These are phyloP conservation scores for Hycleus cichorii DNA, from an alignment of 1,140 invertebrate species.

Conservation along the genomic window DNA sequence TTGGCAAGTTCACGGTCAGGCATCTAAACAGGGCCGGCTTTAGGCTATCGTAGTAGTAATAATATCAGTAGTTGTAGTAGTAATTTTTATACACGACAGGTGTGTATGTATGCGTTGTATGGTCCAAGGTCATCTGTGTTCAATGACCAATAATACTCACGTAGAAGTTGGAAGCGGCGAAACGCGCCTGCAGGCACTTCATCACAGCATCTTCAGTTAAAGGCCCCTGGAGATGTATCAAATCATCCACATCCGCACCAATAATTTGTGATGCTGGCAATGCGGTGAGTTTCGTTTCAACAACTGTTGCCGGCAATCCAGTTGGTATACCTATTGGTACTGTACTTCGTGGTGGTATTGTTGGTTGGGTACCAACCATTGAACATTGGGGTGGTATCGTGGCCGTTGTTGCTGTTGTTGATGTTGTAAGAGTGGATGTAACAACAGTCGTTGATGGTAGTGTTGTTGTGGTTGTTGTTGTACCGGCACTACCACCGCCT, in stretches of 20 bases:
- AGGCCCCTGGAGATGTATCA: slow-evolving; percentile 85
- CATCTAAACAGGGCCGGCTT: slow-evolving; percentile 24
- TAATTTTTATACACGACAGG: slow-evolving; percentile 13
- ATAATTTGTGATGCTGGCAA: slow-evolving; percentile 21
- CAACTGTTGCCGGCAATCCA: slow-evolving; percentile 6
- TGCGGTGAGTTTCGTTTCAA: slow-evolving; percentile 28
- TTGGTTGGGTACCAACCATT: slow-evolving; percentile 37
- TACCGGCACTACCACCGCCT: slow-evolving; percentile 22
- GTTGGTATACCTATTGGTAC: background rate
- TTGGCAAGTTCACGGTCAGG: slow-evolving; percentile 30
- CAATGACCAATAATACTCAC: slow-evolving; percentile 55
- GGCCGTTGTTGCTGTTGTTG: slow-evolving; percentile 38
- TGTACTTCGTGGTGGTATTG: slow-evolving; percentile 34
- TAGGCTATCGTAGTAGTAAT: slow-evolving; percentile 3
- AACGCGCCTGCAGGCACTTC: slow-evolving; percentile 81
- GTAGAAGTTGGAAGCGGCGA: slow-evolving; percentile 78
- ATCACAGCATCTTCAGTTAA: slow-evolving; percentile 90
- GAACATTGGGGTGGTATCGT: slow-evolving; percentile 41
- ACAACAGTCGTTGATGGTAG: slow-evolving; percentile 31
- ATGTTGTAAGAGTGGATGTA: slow-evolving; percentile 7
- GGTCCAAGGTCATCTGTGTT: slow-evolving; percentile 29
- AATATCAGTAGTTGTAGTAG: no score
- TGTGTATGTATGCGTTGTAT: slow-evolving; percentile 1
- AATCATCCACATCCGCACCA: slow-evolving; percentile 60
- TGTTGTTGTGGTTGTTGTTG: slow-evolving; percentile 39